phyloP scores from a whole-genome alignment of 2,888 invertebrate species.

The Thumatha senex region DNA sequence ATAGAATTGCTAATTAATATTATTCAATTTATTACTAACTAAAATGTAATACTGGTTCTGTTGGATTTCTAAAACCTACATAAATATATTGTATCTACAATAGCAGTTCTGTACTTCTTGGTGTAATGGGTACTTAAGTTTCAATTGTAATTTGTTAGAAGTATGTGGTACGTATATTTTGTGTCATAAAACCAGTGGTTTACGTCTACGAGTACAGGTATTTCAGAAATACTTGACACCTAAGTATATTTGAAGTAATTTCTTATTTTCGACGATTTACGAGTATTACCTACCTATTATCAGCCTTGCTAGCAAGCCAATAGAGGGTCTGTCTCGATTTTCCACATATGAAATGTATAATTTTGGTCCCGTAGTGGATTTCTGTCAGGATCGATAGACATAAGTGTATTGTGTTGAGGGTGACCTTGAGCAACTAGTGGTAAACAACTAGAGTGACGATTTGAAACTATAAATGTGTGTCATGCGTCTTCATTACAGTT shows the following conservation, averaged over 20 bases:
- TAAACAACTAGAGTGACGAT: too few species aligned
- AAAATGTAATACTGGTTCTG: conserved; percentile 38
- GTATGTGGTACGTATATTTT: background rate
- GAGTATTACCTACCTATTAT: too few species aligned
- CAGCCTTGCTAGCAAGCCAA: too few species aligned
- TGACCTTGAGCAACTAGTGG: too few species aligned
- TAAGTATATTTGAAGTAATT: background rate
- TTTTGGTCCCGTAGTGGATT: too few species aligned
- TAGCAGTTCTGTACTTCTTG: background rate
- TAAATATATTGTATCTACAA: background rate
- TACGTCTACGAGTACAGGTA: background rate
- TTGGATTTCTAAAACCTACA: conserved; percentile 23
- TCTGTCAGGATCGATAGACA: too few species aligned
- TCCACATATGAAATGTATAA: too few species aligned
- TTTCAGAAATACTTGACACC: background rate
- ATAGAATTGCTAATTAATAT: background rate
- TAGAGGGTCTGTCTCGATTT: too few species aligned
- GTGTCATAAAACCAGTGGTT: background rate
- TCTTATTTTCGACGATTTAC: background rate
- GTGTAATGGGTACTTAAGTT: background rate
- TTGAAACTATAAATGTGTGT: conserved; percentile 11
- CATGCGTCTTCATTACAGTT: conserved; percentile 29
- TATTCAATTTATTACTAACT: conserved; percentile 11
- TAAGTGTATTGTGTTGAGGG: too few species aligned
- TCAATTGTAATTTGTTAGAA: background rate